These are phyloP conservation scores for Numenius arquata DNA, from an alignment of 2,113 vertebrate genomes.

Conservation along the genomic window DNA sequence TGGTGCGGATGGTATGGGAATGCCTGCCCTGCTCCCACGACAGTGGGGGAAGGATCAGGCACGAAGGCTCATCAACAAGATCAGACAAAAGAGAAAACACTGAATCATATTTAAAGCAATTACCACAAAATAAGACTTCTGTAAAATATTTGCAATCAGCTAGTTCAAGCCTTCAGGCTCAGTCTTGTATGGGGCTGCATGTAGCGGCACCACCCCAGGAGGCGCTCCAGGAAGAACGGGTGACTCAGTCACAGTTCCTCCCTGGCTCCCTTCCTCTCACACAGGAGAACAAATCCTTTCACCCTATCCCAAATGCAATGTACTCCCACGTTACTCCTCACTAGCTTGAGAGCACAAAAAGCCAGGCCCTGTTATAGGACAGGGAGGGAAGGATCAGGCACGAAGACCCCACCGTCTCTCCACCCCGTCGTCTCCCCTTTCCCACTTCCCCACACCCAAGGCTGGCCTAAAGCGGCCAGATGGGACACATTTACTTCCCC, in stretches of 20 bases:
- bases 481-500: background rate
- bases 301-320: background rate
- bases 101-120: conserved; percentile 64
- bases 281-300: background rate
- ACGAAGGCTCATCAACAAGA: conserved; percentile 45
- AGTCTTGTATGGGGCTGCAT: conserved; percentile 19
- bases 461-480: background rate
- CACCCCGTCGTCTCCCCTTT: background rate
- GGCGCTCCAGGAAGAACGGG: background rate
- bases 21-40: background rate
- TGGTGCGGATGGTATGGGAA: background rate
- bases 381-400: background rate
- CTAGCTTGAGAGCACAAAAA: background rate
- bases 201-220: conserved; percentile 42
- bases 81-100: conserved; percentile 58
- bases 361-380: background rate
- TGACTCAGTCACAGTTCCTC: conserved; percentile 43
- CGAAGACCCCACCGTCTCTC: fast-evolving
- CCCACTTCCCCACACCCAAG: background rate
- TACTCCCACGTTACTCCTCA: background rate
- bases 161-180: conserved; percentile 37
- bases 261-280: conserved; percentile 20
- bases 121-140: conserved; percentile 56
- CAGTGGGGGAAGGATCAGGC: background rate
- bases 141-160: conserved; percentile 33